Base-by-base conservation (phyloP, 1,140 invertebrate genomes). In the Drosophila lini region DNA sequence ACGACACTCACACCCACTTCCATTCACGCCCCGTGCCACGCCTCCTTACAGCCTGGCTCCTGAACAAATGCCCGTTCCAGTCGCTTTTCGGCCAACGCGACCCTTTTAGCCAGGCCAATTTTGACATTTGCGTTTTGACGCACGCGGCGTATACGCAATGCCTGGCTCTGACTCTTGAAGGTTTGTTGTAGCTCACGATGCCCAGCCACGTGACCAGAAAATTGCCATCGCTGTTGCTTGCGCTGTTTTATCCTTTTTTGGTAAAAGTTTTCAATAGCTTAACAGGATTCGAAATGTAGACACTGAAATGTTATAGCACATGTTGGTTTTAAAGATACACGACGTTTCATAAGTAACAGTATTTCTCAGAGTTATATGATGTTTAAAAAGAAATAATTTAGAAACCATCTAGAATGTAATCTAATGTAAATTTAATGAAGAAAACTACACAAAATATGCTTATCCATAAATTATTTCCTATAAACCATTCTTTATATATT, bases 101-200 rank as follows among this genome's bases (percentile, higher is more conserved):
- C 38, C 69, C 31, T 25, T 36, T 53, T 32, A 36, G 44, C 48
- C 53, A 9, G 45, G 28, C 53, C 74, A 55, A 52, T 74, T 74
- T 64, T 65, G 81, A 63, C 64, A 74, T 81, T 84, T 70, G 48
- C 59, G 62, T 71, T 78, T 62, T 64, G 42, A 62, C 34, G 25
- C 67, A 81, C 76, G 53, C 73, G 70, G 59, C 83, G 83, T 86
- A 86, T 86, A 82, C 83, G 79, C 79, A 86, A 86, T 81, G 78
- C 62, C 80, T 53, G 61, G 36, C 61, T 69, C 19, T 53, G 74
- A 71, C 58, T 71, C 36, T 44, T 58, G 55, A 78, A 67, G 34
- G 42, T 52, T 36, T 48, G 36, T 55, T 55, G 15, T 9, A 38
- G 41, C 34, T 77, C 47, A 53, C 44, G 68, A 34, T 9, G 15